A percentile compares a stretch with the other conserved stretches of the same genome.
phyloP scores from a whole-genome alignment of 2,797 vertebrate species.

The Halcyon leucocephala region DNA sequence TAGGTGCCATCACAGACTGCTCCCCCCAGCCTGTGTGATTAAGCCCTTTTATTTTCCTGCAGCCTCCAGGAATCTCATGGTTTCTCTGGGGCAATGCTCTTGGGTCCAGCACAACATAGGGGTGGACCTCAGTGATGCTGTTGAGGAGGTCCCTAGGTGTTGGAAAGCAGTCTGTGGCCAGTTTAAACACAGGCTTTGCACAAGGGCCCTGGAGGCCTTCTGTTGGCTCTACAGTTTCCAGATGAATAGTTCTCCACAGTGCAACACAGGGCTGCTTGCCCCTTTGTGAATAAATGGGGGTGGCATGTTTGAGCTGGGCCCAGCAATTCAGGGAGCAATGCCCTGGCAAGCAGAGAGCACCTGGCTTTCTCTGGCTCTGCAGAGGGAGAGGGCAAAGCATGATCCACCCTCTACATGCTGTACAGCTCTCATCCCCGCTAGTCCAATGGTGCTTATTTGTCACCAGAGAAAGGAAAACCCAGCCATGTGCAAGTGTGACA shows the following conservation, averaged over 20 bases:
- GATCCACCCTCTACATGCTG: neutral
- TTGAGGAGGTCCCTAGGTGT: neutral
- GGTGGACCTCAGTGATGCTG: neutral
- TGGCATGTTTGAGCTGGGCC: neutral
- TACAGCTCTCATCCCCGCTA: conserved; percentile 8
- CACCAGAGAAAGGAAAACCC: conserved; percentile 26
- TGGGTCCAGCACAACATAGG: neutral
- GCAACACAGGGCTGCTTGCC: neutral
- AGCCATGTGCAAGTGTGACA: conserved; percentile 31
- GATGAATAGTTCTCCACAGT: neutral
- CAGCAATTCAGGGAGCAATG: neutral
- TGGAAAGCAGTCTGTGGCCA: neutral
- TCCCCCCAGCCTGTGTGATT: neutral
- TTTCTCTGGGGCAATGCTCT: neutral
- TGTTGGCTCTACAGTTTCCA: neutral
- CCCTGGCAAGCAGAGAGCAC: neutral
- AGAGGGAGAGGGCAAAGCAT: neutral
- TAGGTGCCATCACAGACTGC: neutral
- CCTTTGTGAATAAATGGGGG: neutral
- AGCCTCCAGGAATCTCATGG: neutral
- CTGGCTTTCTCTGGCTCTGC: neutral
- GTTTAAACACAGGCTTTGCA: neutral
- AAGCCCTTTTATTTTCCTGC: neutral
- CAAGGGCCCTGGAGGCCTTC: neutral
- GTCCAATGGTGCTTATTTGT: conserved; percentile 41